Evolutionary conservation across 2,113 vertebrate species (phyloP).

Genomic region (Brachyhypopomus occidentalis): DNA sequence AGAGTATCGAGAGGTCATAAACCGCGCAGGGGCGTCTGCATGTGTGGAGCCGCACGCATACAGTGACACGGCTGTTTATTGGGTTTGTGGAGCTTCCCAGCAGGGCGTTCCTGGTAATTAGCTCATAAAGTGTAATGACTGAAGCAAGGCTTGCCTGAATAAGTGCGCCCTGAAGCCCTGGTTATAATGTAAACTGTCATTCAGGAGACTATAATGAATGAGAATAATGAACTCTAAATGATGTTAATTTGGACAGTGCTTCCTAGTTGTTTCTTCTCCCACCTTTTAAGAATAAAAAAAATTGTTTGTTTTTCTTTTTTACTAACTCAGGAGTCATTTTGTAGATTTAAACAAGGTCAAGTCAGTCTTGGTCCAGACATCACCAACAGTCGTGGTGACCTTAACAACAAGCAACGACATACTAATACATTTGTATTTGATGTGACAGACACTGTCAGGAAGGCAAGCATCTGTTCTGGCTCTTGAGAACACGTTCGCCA

Average conservation of each 20-base stretch:
- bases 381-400: not conserved
- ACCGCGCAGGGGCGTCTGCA: not conserved
- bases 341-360: not conserved
- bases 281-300: too few relatives aligned
- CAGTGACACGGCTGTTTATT: not conserved
- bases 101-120: conserved; percentile 18
- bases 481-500: too few relatives aligned
- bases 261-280: too few relatives aligned
- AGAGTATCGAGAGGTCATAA: conserved; percentile 27
- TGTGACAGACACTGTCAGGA: not conserved
- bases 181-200: not conserved
- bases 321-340: too few relatives aligned
- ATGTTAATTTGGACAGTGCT: not conserved
- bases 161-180: not conserved
- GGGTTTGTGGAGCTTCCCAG: conserved; percentile 10
- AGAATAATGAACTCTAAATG: not conserved
- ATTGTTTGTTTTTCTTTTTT: too few relatives aligned
- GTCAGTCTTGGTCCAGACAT: too few relatives aligned
- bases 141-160: not conserved
- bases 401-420: not conserved
- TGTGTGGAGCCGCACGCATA: not conserved
- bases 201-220: not conserved
- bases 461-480: not conserved
- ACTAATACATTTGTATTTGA: not conserved
- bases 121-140: conserved; percentile 25